Conservation (phyloP, 2,113 vertebrate species). For the Entomyzon cyanotis region DNA sequence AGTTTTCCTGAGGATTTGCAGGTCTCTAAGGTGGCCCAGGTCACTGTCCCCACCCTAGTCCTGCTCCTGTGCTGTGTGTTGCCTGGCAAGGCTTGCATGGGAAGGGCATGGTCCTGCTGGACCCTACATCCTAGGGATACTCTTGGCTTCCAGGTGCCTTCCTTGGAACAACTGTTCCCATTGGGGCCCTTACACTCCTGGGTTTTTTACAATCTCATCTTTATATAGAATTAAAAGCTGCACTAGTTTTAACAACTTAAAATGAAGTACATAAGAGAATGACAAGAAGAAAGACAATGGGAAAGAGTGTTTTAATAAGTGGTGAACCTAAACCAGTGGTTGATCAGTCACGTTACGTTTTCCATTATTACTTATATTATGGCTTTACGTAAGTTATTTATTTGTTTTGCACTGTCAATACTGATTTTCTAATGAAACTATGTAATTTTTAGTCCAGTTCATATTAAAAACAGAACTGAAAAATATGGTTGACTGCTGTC, state of each 20-base stretch:
- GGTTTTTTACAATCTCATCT: background rate
- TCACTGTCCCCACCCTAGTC: background rate
- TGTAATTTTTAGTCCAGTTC: background rate
- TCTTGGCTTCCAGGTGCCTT: background rate
- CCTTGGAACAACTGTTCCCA: fast-evolving
- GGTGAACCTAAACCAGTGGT: background rate
- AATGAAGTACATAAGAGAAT: background rate
- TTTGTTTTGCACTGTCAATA: background rate
- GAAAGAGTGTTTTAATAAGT: background rate
- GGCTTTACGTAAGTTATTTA: background rate
- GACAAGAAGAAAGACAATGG: background rate
- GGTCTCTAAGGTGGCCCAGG: background rate
- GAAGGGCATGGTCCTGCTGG: background rate
- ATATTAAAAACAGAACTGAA: background rate
- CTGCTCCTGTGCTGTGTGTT: background rate
- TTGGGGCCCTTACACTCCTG: fast-evolving
- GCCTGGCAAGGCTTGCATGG: background rate
- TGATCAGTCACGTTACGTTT: background rate
- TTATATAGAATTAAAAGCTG: background rate
- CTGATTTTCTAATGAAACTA: background rate
- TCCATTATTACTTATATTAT: background rate
- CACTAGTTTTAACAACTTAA: background rate
- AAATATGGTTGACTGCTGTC: background rate
- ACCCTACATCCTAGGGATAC: background rate
- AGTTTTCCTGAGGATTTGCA: fast-evolving